A percentile compares a stretch with the other conserved stretches of the same genome.
These are phyloP conservation scores for Odontesthes bonariensis DNA, from an alignment of 2,113 vertebrate genomes.

Conservation along the genomic window DNA sequence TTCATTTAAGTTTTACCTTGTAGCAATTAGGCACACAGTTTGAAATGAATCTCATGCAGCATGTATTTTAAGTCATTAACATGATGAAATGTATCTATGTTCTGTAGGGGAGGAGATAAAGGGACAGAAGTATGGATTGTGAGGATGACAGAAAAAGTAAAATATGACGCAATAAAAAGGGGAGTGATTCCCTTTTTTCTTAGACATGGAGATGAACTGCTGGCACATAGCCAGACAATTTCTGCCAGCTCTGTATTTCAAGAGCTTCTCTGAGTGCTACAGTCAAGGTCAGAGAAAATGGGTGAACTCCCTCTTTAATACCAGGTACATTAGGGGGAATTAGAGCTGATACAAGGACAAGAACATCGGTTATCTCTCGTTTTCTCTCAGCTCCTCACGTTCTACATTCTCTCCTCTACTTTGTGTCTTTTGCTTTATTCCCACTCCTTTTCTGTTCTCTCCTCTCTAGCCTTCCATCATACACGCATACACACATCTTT, in stretches of 20 bases:
- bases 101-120: not conserved
- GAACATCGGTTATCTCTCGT: constrained; percentile 67
- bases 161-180: constrained; percentile 57
- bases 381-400: constrained; percentile 29
- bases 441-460: constrained; percentile 1
- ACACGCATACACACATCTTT: constrained; percentile 21
- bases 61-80: constrained; percentile 19
- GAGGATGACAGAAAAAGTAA: constrained; percentile 46
- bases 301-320: constrained; percentile 77
- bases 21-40: constrained; percentile 3
- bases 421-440: constrained; percentile 17
- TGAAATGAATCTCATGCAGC: constrained; percentile 21
- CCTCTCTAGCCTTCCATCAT: constrained; percentile 7
- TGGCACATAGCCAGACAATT: constrained; percentile 66
- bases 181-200: constrained; percentile 26
- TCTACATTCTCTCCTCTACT: constrained; percentile 25
- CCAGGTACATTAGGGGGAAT: constrained; percentile 75
- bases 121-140: constrained; percentile 10
- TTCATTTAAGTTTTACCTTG: constrained; percentile 3
- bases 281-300: constrained; percentile 80
- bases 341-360: constrained; percentile 73
- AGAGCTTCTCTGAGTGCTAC: constrained; percentile 55
- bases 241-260: constrained; percentile 53
- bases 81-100: constrained; percentile 3
- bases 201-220: constrained; percentile 50